phyloP scores from a whole-genome alignment of 2,888 invertebrate species.

The Trichopoda pennipes region DNA sequence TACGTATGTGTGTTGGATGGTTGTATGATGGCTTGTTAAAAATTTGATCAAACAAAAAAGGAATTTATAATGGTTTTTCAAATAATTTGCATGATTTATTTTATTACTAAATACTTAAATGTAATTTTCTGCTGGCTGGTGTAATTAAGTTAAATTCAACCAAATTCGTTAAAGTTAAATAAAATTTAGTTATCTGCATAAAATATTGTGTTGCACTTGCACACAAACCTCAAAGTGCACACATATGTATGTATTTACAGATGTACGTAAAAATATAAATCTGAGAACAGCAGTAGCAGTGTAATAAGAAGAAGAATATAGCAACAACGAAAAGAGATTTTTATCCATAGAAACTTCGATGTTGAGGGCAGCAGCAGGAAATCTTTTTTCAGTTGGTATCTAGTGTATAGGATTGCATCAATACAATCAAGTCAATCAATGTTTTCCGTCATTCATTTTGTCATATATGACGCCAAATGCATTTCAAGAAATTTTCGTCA shows the following conservation, averaged over 20 bases:
- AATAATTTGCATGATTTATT: not conserved
- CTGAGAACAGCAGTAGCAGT: constrained; percentile 26
- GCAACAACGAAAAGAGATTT: constrained; percentile 18
- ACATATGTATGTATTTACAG: constrained; percentile 21
- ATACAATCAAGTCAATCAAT: not conserved
- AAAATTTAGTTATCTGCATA: constrained; percentile 27
- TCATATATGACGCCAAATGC: too few relatives aligned
- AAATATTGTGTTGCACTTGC: constrained; percentile 50
- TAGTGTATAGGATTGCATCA: constrained; percentile 20
- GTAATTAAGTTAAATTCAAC: not conserved
- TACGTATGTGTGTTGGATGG: constrained; percentile 24
- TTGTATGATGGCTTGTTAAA: constrained; percentile 21
- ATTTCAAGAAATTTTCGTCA: not conserved
- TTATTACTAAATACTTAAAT: not conserved
- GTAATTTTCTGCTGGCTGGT: not conserved
- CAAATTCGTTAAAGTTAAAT: not conserved
- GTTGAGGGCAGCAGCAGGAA: constrained; percentile 42
- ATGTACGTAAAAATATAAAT: constrained; percentile 32
- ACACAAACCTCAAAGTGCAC: constrained; percentile 40
- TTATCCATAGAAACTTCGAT: constrained; percentile 49
- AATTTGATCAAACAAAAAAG: constrained; percentile 15
- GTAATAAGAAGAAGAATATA: constrained; percentile 35
- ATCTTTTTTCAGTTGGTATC: constrained; percentile 37
- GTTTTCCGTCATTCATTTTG: not conserved
- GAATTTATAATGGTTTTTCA: not conserved